Conservation (phyloP, 2,888 invertebrate genomes). For the Quadroppia sp. region DNA sequence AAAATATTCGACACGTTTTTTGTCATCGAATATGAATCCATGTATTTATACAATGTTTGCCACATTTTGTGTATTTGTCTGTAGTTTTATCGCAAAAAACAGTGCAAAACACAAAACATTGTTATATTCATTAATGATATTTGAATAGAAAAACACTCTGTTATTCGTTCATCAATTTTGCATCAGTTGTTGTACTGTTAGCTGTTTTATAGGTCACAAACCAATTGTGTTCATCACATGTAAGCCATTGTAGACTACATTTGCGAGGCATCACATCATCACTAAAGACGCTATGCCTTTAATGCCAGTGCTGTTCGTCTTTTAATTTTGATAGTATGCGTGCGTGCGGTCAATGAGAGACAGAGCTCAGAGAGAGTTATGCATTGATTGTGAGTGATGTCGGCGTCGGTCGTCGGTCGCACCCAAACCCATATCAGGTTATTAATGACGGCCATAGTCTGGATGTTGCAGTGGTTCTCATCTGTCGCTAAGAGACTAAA, state of each 20-base stretch:
- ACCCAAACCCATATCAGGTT: slow-evolving; percentile 35
- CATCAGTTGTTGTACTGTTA: slow-evolving; percentile 28
- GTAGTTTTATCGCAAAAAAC: too few species aligned
- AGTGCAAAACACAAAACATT: too few species aligned
- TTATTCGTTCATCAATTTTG: slow-evolving; percentile 31
- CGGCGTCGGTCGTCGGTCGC: slow-evolving; percentile 31
- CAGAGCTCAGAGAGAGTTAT: background rate
- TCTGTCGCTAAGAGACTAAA: slow-evolving; percentile 18
- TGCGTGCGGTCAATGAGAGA: slow-evolving; percentile 34
- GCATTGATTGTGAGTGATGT: slow-evolving; percentile 11
- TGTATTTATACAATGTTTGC: background rate
- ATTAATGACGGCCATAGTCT: slow-evolving; percentile 22
- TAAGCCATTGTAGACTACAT: background rate
- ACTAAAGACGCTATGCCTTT: background rate
- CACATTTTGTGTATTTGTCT: background rate
- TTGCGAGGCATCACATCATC: slow-evolving; percentile 29
- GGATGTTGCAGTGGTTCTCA: slow-evolving; percentile 13
- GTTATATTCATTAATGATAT: background rate
- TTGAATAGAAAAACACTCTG: slow-evolving; percentile 1
- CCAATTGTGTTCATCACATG: slow-evolving; percentile 3
- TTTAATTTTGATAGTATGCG: slow-evolving; percentile 27
- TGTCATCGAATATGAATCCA: too few species aligned
- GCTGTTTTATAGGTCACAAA: slow-evolving; percentile 26
- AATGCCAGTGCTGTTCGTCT: slow-evolving; percentile 15
- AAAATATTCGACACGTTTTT: too few species aligned